These are phyloP conservation scores for Trissoscelio sp. DNA, from an alignment of 2,888 invertebrate genomes.

Conservation along the genomic window DNA sequence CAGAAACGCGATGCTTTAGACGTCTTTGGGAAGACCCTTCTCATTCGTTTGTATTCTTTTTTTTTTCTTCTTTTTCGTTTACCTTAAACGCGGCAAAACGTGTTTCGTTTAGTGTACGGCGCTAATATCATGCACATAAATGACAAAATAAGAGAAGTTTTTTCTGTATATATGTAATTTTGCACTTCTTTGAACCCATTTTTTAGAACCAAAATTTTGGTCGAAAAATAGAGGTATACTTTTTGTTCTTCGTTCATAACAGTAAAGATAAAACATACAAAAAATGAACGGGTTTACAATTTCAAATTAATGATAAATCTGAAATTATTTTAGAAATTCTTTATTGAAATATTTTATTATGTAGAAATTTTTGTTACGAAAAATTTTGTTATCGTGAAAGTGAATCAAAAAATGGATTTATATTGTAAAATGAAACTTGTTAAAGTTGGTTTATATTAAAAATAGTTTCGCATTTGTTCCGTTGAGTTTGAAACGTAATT, in stretches of 20 bases:
- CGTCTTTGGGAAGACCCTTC: conserved; percentile 63
- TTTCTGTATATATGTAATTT: conserved; percentile 39
- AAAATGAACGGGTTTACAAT: no score
- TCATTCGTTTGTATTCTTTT: conserved; percentile 54
- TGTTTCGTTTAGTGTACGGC: conserved; percentile 57
- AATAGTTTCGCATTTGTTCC: not conserved
- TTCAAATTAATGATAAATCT: no score
- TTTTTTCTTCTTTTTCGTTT: conserved; percentile 62
- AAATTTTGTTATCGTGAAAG: no score
- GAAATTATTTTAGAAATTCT: no score
- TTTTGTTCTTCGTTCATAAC: no score
- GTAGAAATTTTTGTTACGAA: no score
- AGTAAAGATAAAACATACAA: no score
- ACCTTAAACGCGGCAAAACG: conserved; percentile 67
- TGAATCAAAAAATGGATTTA: not conserved
- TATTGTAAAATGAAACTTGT: no score
- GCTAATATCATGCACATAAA: conserved; percentile 60
- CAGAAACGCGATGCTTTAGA: conserved; percentile 64
- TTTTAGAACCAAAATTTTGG: no score
- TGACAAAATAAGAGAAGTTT: conserved; percentile 47
- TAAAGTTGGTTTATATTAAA: not conserved
- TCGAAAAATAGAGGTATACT: no score
- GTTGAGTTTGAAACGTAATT: not conserved
- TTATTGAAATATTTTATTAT: no score
- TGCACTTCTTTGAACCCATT: conserved; percentile 7